phyloP scores from a whole-genome alignment of 2,797 vertebrate genomes.

The Philypnodon macrostomus region DNA sequence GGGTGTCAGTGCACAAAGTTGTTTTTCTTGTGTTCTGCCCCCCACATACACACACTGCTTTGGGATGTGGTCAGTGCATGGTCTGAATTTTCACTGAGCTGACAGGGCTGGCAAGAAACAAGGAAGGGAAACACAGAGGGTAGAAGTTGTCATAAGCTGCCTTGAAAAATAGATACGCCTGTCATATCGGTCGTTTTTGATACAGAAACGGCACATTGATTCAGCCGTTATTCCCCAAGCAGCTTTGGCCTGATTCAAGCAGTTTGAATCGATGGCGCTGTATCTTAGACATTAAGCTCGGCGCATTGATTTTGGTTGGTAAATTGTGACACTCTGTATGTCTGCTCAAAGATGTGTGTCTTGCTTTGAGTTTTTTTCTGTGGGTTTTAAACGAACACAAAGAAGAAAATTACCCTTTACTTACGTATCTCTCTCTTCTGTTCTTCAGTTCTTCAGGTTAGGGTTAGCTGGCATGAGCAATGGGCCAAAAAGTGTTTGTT shows the following conservation, averaged over 20 bases:
- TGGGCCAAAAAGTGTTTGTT: conserved; percentile 21
- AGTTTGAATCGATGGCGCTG: conserved; percentile 57
- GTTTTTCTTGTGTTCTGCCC: neutral
- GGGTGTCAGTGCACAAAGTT: neutral
- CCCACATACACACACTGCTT: neutral
- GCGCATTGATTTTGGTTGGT: conserved; percentile 51
- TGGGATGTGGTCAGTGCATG: conserved; percentile 19
- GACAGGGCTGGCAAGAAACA: conserved; percentile 31
- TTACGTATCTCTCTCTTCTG: conserved; percentile 4
- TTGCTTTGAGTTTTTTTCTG: conserved; percentile 33
- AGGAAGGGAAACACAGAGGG: conserved; percentile 19
- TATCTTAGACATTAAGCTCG: conserved; percentile 54
- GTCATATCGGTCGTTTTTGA: conserved; percentile 50
- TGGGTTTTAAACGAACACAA: conserved; percentile 15
- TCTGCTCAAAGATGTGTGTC: conserved; percentile 5
- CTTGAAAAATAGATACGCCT: conserved; percentile 16
- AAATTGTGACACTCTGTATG: conserved; percentile 39
- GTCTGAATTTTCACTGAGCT: conserved; percentile 37
- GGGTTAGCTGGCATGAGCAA: conserved; percentile 21
- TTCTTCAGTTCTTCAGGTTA: conserved; percentile 26
- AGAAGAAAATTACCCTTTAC: conserved; percentile 15
- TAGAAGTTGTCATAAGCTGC: conserved; percentile 45
- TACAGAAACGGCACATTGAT: conserved; percentile 49
- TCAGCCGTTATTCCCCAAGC: conserved; percentile 40
- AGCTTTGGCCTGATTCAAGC: conserved; percentile 53